A percentile compares a stretch with the other conserved stretches of the same genome.
phyloP scores from a whole-genome alignment of 2,113 vertebrate species.

The Chaetura pelagica region DNA sequence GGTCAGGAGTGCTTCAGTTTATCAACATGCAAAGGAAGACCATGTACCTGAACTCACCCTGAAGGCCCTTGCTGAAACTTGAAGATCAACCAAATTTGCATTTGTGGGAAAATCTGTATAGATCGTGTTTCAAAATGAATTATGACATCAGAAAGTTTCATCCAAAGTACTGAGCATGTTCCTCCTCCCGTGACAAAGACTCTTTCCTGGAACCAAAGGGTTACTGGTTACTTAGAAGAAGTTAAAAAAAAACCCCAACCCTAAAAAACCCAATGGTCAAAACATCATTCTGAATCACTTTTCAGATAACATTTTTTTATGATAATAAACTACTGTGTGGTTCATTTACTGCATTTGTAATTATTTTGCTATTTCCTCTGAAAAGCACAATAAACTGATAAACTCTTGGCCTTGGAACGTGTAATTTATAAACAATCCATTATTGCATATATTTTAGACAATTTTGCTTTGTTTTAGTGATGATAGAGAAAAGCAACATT shows the following conservation, averaged over 20 bases:
- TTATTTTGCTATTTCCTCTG: background rate
- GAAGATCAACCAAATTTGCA: background rate
- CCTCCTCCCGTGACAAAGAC: background rate
- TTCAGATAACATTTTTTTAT: background rate
- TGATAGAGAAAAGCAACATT: background rate
- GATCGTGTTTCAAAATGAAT: background rate
- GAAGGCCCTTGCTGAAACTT: background rate
- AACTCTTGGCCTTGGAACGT: background rate
- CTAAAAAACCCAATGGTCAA: accelerated
- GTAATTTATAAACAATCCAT: background rate
- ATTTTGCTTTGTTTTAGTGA: background rate
- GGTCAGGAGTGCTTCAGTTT: background rate
- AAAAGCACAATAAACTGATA: background rate
- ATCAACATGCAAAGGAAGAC: background rate
- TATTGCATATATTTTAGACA: background rate
- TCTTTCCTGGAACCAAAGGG: background rate
- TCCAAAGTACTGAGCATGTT: background rate
- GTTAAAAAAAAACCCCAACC: accelerated
- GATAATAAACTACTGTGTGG: background rate
- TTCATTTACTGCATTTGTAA: background rate
- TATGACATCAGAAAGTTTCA: background rate
- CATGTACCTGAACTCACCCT: background rate
- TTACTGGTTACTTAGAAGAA: background rate
- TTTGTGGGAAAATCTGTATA: background rate
- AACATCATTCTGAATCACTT: background rate